Conservation (phyloP, 2,888 invertebrate genomes). For the Dolichomitus sp. region DNA sequence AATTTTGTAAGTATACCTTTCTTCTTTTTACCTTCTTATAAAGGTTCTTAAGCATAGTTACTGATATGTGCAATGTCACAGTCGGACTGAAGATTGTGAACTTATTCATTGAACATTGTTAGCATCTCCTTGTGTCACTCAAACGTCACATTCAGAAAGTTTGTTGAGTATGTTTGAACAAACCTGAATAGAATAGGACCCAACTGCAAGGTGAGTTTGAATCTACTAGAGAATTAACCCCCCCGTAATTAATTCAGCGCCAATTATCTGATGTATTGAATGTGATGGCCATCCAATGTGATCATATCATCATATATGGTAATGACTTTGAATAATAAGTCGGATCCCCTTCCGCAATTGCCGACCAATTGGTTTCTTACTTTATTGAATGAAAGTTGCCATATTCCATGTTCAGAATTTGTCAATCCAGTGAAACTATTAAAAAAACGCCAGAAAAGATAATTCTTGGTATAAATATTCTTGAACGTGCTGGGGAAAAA, state of each 20-base stretch:
- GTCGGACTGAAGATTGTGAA: not conserved
- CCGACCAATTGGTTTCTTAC: not conserved
- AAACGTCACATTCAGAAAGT: not conserved
- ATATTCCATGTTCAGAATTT: not conserved
- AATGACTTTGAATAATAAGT: not conserved
- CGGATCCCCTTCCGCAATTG: not conserved
- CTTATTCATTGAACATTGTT: not conserved
- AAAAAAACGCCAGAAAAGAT: too few species aligned
- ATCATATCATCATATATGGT: conserved; percentile 2
- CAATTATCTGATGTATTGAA: not conserved
- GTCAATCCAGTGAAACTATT: not conserved
- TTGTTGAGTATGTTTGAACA: not conserved
- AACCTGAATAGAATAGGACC: not conserved
- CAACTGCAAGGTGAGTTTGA: not conserved
- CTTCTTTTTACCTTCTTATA: not conserved
- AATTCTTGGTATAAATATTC: not conserved
- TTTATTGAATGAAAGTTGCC: not conserved
- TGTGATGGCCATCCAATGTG: not conserved
- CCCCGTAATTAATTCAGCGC: not conserved
- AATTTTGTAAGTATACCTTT: not conserved
- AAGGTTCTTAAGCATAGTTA: not conserved
- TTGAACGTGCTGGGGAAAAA: not conserved
- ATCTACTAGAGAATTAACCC: not conserved
- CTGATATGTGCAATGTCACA: not conserved
- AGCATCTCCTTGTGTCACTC: not conserved